Evolutionary conservation across 2,888 invertebrate genomes (phyloP).

Genomic region (Lithosia quadra): DNA sequence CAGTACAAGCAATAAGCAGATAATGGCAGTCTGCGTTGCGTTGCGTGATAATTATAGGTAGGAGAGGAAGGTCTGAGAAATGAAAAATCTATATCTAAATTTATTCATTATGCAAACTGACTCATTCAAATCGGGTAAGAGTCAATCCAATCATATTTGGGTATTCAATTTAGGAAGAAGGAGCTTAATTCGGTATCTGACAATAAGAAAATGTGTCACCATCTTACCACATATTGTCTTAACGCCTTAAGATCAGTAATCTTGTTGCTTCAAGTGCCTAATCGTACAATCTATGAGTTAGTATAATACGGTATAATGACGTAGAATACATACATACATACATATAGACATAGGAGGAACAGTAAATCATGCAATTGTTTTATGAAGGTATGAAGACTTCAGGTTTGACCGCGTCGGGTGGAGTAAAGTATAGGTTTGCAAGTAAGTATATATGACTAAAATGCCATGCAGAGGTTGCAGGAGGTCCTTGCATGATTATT

Average conservation of each 20-base stretch:
- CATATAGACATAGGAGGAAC: too few species aligned
- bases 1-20: too few species aligned
- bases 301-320: too few species aligned
- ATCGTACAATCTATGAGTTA: neutral
- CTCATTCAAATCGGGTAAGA: neutral
- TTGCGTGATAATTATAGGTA: neutral
- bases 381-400: too few species aligned
- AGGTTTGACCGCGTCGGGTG: too few species aligned
- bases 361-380: too few species aligned
- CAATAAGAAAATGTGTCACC: neutral
- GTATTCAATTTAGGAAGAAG: neutral
- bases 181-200: neutral
- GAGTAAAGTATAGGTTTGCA: too few species aligned
- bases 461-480: too few species aligned
- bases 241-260: neutral
- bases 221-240: neutral
- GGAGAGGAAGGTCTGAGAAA: neutral
- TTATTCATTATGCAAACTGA: neutral
- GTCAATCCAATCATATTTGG: neutral
- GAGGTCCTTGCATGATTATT: too few species aligned
- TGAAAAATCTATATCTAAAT: too few species aligned
- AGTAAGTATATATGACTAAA: too few species aligned
- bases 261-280: conserved; percentile 1
- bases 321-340: too few species aligned
- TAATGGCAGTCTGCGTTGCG: neutral